Percentiles rank a stretch among this genome's conserved stretches.
These are phyloP conservation scores for Drosophila pandora DNA, from an alignment of 1,140 invertebrate species.

Conservation along the genomic window DNA sequence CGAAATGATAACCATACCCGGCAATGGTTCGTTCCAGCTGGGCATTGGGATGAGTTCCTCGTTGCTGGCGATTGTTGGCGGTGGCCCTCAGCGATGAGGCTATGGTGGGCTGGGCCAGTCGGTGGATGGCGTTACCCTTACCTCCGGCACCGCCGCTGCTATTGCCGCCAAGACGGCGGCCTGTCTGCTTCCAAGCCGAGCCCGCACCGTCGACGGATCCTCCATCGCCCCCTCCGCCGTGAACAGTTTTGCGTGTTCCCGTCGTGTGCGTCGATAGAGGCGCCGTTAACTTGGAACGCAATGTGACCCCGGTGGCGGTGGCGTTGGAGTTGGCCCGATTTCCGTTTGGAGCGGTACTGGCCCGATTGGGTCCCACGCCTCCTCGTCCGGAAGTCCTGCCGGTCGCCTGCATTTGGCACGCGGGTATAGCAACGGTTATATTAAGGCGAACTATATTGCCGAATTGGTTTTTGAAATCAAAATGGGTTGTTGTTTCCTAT, in stretches of 20 bases:
- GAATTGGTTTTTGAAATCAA: background rate
- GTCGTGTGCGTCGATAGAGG: slow-evolving; percentile 53
- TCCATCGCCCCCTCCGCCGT: slow-evolving; percentile 65
- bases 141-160: background rate
- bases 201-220: slow-evolving; percentile 34
- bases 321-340: background rate
- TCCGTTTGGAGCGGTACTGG: background rate
- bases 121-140: background rate
- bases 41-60: background rate
- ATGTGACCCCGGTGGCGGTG: slow-evolving; percentile 4
- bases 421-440: slow-evolving; percentile 23
- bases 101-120: slow-evolving; percentile 58
- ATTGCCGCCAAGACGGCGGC: slow-evolving; percentile 11
- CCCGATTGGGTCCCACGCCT: slow-evolving; percentile 2
- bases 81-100: slow-evolving; percentile 57
- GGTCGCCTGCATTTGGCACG: slow-evolving; percentile 2
- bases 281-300: slow-evolving; percentile 30
- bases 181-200: slow-evolving; percentile 27
- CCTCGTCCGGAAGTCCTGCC: background rate
- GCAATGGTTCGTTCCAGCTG: background rate
- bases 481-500: background rate
- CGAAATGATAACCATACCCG: background rate
- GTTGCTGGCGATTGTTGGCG: slow-evolving; percentile 31
- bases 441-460: slow-evolving; percentile 14
- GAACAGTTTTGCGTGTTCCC: slow-evolving; percentile 47